These are phyloP conservation scores for Serilophus lunatus DNA, from an alignment of 2,113 vertebrate genomes.

Conservation along the genomic window DNA sequence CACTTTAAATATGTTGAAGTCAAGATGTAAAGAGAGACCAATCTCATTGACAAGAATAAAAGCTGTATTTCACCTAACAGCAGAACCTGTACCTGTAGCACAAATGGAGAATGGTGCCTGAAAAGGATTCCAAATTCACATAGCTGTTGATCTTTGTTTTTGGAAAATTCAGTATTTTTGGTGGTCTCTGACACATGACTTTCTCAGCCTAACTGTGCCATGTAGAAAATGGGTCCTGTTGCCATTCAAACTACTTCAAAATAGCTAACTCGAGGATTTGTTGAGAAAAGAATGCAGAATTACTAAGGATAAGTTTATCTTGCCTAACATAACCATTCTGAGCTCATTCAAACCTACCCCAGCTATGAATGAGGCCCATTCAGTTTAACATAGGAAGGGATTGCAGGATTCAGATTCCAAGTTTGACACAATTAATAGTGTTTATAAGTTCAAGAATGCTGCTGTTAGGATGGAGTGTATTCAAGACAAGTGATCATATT, in stretches of 20 bases:
- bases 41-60: not conserved
- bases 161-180: not conserved
- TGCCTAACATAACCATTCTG: not conserved
- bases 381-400: not conserved
- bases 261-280: not conserved
- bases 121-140: not conserved
- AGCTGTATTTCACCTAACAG: not conserved
- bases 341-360: not conserved
- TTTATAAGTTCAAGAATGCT: constrained; percentile 62
- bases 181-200: not conserved
- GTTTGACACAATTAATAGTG: constrained; percentile 65
- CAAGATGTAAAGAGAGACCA: not conserved
- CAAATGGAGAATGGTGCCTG: not conserved
- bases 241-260: not conserved
- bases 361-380: constrained; percentile 46
- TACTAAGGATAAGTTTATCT: not conserved
- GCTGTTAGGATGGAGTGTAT: not conserved
- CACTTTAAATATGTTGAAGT: not conserved
- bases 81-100: not conserved
- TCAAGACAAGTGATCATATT: constrained; percentile 56
- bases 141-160: not conserved
- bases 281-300: constrained; percentile 5
- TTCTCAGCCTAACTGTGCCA: not conserved
- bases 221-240: not conserved
- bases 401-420: constrained; percentile 49